Conservation (phyloP, 2,113 vertebrate genomes). For the Bos taurus region DNA sequence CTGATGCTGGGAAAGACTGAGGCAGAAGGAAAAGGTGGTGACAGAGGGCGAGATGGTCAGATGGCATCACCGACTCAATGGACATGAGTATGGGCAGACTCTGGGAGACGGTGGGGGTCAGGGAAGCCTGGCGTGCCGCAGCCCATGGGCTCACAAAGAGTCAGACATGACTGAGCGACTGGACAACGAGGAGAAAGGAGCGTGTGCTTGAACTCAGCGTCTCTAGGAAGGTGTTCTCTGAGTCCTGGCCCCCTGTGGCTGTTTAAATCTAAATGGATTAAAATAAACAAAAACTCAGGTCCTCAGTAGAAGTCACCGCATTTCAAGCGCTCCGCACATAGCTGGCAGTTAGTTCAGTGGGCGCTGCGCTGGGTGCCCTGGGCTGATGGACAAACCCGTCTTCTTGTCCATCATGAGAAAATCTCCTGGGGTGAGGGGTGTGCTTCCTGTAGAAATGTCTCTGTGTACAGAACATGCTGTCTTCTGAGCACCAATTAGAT, state of each 20-base stretch:
- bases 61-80: rapidly evolving
- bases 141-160: not conserved
- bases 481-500: not conserved
- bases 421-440: not conserved
- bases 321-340: not conserved
- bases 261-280: not conserved
- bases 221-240: not conserved
- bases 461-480: not conserved
- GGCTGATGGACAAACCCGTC: not conserved
- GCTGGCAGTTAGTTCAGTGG: rapidly evolving
- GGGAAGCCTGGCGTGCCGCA: not conserved
- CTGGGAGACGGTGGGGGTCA: not conserved
- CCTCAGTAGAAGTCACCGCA: not conserved
- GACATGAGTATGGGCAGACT: not conserved
- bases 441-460: not conserved
- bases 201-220: not conserved
- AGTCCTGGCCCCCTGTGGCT: not conserved
- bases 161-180: not conserved
- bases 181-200: not conserved
- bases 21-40: not conserved
- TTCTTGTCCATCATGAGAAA: not conserved
- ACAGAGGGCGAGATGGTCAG: not conserved
- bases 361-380: rapidly evolving
- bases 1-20: not conserved
- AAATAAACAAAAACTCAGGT: not conserved